Evolutionary conservation across 1,140 invertebrate species (phyloP), one percentile per base, ranked within the genome.

Genomic region (Drosophila lacertosa): DNA sequence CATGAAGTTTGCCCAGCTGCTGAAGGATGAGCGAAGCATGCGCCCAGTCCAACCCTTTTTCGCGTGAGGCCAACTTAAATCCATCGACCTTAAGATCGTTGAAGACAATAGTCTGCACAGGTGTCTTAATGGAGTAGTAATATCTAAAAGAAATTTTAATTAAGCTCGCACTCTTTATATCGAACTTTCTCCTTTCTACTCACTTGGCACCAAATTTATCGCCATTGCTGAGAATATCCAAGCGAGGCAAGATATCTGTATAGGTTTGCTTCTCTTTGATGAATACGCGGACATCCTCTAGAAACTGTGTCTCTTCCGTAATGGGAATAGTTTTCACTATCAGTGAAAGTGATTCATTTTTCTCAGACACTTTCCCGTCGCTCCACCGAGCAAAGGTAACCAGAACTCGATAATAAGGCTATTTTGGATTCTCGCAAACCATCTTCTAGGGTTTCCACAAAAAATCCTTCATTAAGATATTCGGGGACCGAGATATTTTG

Each of bases 41-140:
- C 4, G 59, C 64, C 74, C 76, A 91, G 57, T 91, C 90, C 13
- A 91, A 53, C 1, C 90, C 84, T 4, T 74, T n/a, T 16, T 80
- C 75, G 0, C 90, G 71, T 0, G 90, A 83, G 0, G 90, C 83
- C n/a, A 77, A 45, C 3, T 26, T 64, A n/a, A 69, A 91, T 3
- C 90, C 89, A 20, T 89, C 67, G 0, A 74, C 63, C 32, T 83
- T 89, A 0, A 91, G 68, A 42, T 91, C 90, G 20, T 84, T 71
- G n/a, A 91, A 89, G 0, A 91, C 90, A 26, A 91, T 90, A 0
- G 90, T 91, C 32, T 86, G 82, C 24, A 89, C 71, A 1, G 89
- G 89, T 4, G 35, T 24, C 62, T 91, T 91, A 0, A 89, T 47
- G 1, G 89, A 79, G 57, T 90, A 86, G 79, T 92, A 95, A n/a